These are phyloP conservation scores for Vicugna pacos DNA, from an alignment of 2,113 vertebrate genomes.

Conservation along the genomic window DNA sequence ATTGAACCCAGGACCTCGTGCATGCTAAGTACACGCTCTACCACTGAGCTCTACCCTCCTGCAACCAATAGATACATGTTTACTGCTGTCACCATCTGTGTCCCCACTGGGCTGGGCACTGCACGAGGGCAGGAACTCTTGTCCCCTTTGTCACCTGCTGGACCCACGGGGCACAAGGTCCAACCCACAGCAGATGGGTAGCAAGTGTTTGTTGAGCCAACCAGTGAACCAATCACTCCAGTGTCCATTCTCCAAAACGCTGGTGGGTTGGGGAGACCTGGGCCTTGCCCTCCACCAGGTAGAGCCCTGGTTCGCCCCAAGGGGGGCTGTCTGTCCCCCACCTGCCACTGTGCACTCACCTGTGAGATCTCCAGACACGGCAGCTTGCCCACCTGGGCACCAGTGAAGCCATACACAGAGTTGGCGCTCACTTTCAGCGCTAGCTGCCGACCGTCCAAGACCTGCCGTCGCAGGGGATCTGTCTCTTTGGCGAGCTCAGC, in stretches of 20 bases:
- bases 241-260: background rate
- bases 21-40: too few species aligned
- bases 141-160: rapidly evolving
- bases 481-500: slow-evolving; percentile 93
- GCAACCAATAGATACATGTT: too few species aligned
- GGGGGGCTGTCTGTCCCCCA: background rate
- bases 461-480: slow-evolving; percentile 94
- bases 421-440: slow-evolving; percentile 96
- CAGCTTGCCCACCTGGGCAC: slow-evolving; percentile 95
- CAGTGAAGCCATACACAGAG: slow-evolving; percentile 96
- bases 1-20: too few species aligned
- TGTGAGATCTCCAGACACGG: slow-evolving; percentile 96
- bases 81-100: rapidly evolving
- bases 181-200: rapidly evolving
- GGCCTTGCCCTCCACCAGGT: background rate
- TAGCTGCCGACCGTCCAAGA: slow-evolving; percentile 94
- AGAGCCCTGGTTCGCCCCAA: background rate
- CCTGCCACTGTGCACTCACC: slow-evolving; percentile 82
- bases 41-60: too few species aligned
- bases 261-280: rapidly evolving
- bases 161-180: background rate
- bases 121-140: rapidly evolving
- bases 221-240: rapidly evolving
- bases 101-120: background rate
- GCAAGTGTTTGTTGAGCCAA: background rate